Conservation (phyloP, 2,797 vertebrate genomes). For the Novumbra hubbsi region DNA sequence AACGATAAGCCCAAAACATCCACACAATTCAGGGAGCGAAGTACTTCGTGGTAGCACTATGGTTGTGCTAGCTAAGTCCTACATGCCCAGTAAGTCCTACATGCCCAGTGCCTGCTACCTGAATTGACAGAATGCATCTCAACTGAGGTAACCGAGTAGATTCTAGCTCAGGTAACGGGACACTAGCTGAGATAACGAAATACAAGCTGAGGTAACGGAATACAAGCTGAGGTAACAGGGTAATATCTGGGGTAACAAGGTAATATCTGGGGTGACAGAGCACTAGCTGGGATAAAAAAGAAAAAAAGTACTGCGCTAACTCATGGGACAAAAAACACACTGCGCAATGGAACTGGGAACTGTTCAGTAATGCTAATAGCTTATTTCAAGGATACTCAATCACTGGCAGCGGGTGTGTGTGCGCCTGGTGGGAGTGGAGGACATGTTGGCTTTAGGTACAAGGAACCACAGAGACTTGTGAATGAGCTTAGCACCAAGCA, state of each 20-base stretch:
- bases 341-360: not conserved
- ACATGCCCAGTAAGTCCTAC: not conserved
- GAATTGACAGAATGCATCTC: too few species aligned
- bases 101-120: too few species aligned
- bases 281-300: too few species aligned
- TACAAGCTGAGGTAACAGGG: too few species aligned
- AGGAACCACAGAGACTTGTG: conserved; percentile 65
- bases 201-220: too few species aligned
- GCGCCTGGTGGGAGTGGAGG: not conserved
- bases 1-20: conserved; percentile 22
- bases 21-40: conserved; percentile 51
- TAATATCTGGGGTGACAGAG: too few species aligned
- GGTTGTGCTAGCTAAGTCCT: not conserved
- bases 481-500: conserved; percentile 70
- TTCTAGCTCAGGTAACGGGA: too few species aligned
- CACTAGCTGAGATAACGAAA: too few species aligned
- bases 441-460: conserved; percentile 37
- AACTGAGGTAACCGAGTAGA: too few species aligned
- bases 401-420: not conserved
- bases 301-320: too few species aligned
- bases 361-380: not conserved
- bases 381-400: not conserved
- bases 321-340: too few species aligned
- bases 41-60: conserved; percentile 44
- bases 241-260: too few species aligned